Evolutionary conservation across 2,797 vertebrate species (phyloP), one percentile per base, ranked within the genome.

Genomic region (Otus scops): DNA sequence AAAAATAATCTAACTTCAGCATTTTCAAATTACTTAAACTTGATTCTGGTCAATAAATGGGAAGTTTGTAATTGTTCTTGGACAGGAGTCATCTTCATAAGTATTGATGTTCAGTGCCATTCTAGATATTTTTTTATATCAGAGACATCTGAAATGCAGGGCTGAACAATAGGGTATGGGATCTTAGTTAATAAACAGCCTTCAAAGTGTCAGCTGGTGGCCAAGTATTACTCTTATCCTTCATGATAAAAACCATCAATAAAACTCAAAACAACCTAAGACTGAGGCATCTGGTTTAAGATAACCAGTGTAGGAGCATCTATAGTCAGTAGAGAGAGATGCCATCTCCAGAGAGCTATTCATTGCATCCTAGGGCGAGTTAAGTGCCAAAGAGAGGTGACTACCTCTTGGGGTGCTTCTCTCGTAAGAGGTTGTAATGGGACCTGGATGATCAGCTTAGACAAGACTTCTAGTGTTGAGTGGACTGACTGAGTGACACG

Each of bases 401-500:
- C 53, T 45, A 13, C 18, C 5, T 57, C 36, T 36, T 3, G 1
- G 13, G 43, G 6, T 28, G 19, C 8, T 36, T 39, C 9, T 36
- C 10, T 41, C 1, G 0, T 12, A 45, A 61, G 34, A 45, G 26
- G 10, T 6, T 76, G 26, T 11, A 34, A 51, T 23, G 20, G 10
- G 13, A 53, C 45, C 45, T 26, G 23, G 3, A 32, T 38, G 28
- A 83, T 13, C 12, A 30, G 22, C 24, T 76, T 38, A 56, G 8
- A 47, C 24, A 64, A 71, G 64, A 57, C 16, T 63, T 41, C 5
- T 23, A 41, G 26, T 15, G 13, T 41, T 41, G 10, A 63, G n/a
- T 9, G 8, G 23, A 61, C 34, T 61, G 26, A 61, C 2, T 28
- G 11, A 64, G 14, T 53, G 45, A 39, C 7, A 48, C 0, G 0